Percentiles rank a stretch among this genome's conserved stretches.
phyloP scores from a whole-genome alignment of 2,113 vertebrate species.

The Myotis lucifugus region DNA sequence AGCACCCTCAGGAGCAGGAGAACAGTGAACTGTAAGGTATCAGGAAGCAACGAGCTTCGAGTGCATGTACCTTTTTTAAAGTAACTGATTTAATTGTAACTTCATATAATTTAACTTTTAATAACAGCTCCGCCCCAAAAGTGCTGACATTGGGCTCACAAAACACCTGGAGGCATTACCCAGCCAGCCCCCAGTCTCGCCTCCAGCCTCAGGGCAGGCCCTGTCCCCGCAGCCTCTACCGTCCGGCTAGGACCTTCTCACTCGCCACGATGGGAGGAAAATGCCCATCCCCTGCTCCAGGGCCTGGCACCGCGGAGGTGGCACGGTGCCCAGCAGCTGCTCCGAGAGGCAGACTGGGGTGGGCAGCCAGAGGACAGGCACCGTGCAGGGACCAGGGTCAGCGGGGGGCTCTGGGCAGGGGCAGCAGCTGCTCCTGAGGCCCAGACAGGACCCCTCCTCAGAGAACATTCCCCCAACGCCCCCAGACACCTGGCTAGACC shows the following conservation, averaged over 20 bases:
- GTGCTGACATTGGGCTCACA: not conserved
- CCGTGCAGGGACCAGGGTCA: not conserved
- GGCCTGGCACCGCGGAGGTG: conserved; percentile 13
- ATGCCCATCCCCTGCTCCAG: not conserved
- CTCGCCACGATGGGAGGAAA: not conserved
- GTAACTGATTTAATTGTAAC: not conserved
- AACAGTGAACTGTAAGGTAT: not conserved
- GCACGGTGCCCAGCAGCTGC: not conserved
- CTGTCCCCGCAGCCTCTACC: not conserved
- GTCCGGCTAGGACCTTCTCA: not conserved
- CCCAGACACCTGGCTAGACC: not conserved
- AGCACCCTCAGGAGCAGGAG: not conserved
- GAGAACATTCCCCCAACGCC: not conserved
- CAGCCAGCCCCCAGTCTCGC: not conserved
- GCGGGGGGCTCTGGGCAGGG: not conserved
- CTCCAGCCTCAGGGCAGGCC: not conserved
- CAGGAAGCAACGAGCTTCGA: not conserved
- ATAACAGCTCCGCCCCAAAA: not conserved
- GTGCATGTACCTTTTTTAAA: not conserved
- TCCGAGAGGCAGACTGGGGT: not conserved
- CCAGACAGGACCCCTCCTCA: not conserved
- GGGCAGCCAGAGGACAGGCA: not conserved
- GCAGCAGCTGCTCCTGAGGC: not conserved
- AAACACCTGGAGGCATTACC: not conserved
- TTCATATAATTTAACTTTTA: not conserved